Base-by-base conservation (phyloP, 1,140 invertebrate species). In the Scaptomyza montana region DNA sequence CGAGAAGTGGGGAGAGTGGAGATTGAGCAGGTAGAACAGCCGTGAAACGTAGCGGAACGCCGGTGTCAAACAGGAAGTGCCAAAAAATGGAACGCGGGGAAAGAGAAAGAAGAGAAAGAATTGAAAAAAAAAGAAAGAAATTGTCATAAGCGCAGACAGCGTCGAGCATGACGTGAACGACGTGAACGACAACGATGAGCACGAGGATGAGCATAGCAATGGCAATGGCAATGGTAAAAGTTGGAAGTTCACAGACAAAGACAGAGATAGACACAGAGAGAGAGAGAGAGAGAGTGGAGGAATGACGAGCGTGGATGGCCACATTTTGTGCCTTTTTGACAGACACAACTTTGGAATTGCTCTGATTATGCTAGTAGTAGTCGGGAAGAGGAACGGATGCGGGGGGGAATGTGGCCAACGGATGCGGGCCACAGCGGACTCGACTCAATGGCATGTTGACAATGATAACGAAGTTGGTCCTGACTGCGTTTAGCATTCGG, bases 381-480 rank as follows among this genome's bases (percentile, higher is more conserved):
- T 10, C 8, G 8, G 36, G 47, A 53, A 30, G 63, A 41, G n/a
- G 46, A 21, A 43, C 19, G 46, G 56, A 30, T 7, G 46, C 21
- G 21, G 41, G 7, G 12, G 13, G 5, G 13, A 50, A 43, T 3
- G 51, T 43, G 39, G 16, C 10, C 13, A 30, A 56, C 53, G 53
- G 25, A 67, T 36, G 39, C 51, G 47, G 64, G 53, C 47, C 30
- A 36, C 49, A 67, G 43, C 39, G 49, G 60, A 66, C 51, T 67
- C 72, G 60, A 87, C 82, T 82, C 84, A 87, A 82, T 81, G 82
- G 82, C 84, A 87, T 87, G 82, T 87, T 87, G 82, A 87, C 82
- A 87, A 87, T 87, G 84, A 87, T 87, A 87, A 87, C 82, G 82
- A 87, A 87, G 82, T 87, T 87, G 82, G 82, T 63, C 82, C 77